These are phyloP conservation scores for Lathamus discolor DNA, from an alignment of 2,113 vertebrate genomes.

Conservation along the genomic window DNA sequence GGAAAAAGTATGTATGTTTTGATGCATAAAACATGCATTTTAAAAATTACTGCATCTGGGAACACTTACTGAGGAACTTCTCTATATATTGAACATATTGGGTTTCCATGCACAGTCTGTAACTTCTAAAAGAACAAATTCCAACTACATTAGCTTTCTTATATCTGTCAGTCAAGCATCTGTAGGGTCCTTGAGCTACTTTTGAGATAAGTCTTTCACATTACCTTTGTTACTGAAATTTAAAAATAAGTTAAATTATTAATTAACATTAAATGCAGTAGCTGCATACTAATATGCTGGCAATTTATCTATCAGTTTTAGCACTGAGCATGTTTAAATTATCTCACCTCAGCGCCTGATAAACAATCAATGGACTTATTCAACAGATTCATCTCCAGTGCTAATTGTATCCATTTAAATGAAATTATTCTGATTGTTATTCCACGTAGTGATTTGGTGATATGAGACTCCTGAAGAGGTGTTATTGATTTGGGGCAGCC, in stretches of 20 bases:
- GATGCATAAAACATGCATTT: background rate
- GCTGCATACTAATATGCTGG: background rate
- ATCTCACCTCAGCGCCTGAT: conserved; percentile 8
- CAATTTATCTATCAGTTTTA: background rate
- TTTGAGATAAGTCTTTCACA: background rate
- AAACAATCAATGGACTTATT: conserved; percentile 51
- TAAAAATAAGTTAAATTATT: conserved; percentile 1
- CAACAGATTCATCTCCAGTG: conserved; percentile 13
- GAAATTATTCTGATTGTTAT: conserved; percentile 59
- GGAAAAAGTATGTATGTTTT: background rate
- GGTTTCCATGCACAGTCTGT: background rate
- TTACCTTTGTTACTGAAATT: background rate
- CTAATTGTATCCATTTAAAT: conserved; percentile 58
- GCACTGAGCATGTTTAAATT: background rate
- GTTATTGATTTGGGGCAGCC: conserved; percentile 52
- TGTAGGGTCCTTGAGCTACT: background rate
- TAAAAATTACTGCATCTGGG: background rate
- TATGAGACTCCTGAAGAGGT: conserved; percentile 44
- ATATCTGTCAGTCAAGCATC: background rate
- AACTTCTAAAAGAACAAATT: background rate
- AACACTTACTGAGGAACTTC: background rate
- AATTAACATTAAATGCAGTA: background rate
- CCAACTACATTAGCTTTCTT: background rate
- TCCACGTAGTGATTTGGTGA: conserved; percentile 34
- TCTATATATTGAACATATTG: background rate